Percentiles rank a stretch among this genome's conserved stretches.
phyloP scores from a whole-genome alignment of 2,113 vertebrate genomes.

The Sorex araneus region DNA sequence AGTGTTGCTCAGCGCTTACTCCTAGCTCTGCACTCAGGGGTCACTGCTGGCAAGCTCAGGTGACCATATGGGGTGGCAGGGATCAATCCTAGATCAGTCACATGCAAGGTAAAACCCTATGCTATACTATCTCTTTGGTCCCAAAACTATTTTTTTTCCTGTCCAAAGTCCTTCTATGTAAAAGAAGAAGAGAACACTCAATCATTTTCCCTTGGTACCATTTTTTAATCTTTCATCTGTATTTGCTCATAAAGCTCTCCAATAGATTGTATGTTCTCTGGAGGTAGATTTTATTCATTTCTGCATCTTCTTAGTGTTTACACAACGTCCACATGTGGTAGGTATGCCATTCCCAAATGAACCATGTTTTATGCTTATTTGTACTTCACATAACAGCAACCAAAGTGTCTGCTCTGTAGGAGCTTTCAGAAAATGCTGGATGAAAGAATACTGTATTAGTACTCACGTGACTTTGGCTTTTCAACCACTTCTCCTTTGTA shows the following conservation, averaged over 20 bases:
- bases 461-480: slow-evolving; percentile 81
- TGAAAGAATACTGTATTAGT: neutral
- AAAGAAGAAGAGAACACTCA: neutral
- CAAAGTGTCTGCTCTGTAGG: neutral
- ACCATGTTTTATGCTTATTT: neutral
- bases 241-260: neutral
- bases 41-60: too few species aligned
- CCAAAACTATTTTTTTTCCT: neutral
- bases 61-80: too few species aligned
- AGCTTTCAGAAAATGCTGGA: neutral
- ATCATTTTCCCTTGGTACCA: neutral
- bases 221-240: neutral
- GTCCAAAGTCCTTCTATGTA: neutral
- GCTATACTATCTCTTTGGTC: too few species aligned
- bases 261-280: neutral
- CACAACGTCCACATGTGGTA: neutral
- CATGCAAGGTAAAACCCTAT: too few species aligned
- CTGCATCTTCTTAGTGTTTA: neutral
- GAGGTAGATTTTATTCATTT: neutral
- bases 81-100: too few species aligned
- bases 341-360: neutral
- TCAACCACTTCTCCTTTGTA: slow-evolving; percentile 75
- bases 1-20: too few species aligned
- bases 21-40: too few species aligned
- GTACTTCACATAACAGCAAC: neutral